A percentile compares a stretch with the other conserved stretches of the same genome.
Evolutionary conservation across 2,797 vertebrate species (phyloP).

Genomic region (Cirrhinus molitorella): DNA sequence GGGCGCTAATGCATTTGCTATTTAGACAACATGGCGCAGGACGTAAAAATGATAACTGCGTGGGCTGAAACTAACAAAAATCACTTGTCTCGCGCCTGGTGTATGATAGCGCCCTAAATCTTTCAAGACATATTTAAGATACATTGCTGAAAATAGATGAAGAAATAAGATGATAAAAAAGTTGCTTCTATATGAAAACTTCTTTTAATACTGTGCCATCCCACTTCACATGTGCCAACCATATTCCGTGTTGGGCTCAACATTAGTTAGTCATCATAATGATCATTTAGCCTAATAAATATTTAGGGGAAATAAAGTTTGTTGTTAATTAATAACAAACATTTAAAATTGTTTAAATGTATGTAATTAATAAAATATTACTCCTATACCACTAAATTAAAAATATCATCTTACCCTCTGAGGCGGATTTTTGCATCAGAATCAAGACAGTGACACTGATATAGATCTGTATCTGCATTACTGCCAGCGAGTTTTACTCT

Average conservation of each 20-base stretch:
- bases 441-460: background rate
- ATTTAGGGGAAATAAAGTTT: background rate
- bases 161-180: too few relatives aligned
- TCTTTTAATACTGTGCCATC: background rate
- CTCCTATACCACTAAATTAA: background rate
- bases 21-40: too few relatives aligned
- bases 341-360: background rate
- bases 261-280: background rate
- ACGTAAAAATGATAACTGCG: too few relatives aligned
- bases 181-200: background rate
- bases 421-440: background rate
- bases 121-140: too few relatives aligned
- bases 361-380: too few relatives aligned
- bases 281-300: too few relatives aligned
- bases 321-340: background rate
- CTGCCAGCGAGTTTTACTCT: background rate
- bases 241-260: background rate
- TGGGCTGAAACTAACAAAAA: too few relatives aligned
- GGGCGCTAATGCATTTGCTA: too few relatives aligned
- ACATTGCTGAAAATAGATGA: too few relatives aligned
- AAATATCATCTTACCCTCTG: background rate
- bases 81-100: too few relatives aligned
- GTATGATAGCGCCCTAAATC: too few relatives aligned
- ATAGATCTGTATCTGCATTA: constrained; percentile 1
- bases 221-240: background rate